A percentile compares a stretch with the other conserved stretches of the same genome.
phyloP scores from a whole-genome alignment of 2,797 vertebrate species.

The Ctenopoma multispine region DNA sequence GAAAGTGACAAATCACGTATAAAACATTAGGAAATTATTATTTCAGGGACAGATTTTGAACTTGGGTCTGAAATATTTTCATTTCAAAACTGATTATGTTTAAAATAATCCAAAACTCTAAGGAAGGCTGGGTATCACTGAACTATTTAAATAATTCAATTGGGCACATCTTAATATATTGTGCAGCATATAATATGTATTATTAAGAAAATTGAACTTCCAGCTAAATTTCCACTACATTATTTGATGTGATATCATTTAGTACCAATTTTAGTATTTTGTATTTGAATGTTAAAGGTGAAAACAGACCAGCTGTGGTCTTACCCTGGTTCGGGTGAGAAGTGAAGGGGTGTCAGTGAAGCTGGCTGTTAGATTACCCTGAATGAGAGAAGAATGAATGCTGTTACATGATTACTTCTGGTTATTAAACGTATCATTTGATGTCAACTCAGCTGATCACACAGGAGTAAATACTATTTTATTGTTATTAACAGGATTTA shows the following conservation, averaged over 20 bases:
- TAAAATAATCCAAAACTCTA: neutral
- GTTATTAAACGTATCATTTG: constrained; percentile 21
- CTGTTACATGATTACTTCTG: constrained; percentile 36
- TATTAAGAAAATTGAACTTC: no score
- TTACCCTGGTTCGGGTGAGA: constrained; percentile 78
- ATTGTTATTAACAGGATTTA: no score
- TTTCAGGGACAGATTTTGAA: neutral
- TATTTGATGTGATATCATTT: neutral
- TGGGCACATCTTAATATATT: neutral
- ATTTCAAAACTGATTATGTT: no score
- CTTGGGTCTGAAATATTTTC: no score
- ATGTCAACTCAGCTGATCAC: constrained; percentile 49
- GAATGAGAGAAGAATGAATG: constrained; percentile 77
- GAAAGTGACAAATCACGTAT: constrained; percentile 19
- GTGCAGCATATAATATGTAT: neutral
- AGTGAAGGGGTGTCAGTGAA: constrained; percentile 77
- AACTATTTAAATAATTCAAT: no score
- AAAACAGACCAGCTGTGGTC: constrained; percentile 70
- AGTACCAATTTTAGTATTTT: neutral
- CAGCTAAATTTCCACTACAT: no score
- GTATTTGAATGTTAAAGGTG: constrained; percentile 6
- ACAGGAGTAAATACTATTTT: no score
- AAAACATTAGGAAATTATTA: constrained; percentile 1
- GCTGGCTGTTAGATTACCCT: constrained; percentile 80
- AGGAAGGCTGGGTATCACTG: neutral